Percentiles rank a stretch among this genome's conserved stretches.
These are phyloP conservation scores for Apogon talboti DNA, from an alignment of 2,797 vertebrate genomes.

Conservation along the genomic window DNA sequence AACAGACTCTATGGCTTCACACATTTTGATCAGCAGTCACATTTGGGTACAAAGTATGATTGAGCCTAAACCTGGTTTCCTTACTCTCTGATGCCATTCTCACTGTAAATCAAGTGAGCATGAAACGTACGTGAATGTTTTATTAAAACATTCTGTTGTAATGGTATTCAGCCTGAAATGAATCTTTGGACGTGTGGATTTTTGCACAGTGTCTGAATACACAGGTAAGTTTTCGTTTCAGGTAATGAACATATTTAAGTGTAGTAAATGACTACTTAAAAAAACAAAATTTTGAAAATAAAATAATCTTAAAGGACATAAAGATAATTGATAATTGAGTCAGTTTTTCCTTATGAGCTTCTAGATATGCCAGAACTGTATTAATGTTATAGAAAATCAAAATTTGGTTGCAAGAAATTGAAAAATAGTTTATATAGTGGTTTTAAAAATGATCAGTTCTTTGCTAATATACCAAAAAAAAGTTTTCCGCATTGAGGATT, in stretches of 20 bases:
- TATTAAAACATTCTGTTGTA: neutral
- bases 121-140: constrained; percentile 4
- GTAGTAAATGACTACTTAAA: too few species aligned
- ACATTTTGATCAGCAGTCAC: constrained; percentile 46
- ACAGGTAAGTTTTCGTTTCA: constrained; percentile 63
- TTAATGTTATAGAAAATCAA: too few species aligned
- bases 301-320: too few species aligned
- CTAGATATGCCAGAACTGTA: too few species aligned
- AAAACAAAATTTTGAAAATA: too few species aligned
- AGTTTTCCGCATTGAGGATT: neutral
- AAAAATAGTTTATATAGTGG: too few species aligned
- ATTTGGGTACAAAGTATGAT: constrained; percentile 32
- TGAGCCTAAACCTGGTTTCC: constrained; percentile 27
- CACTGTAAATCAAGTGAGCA: constrained; percentile 16
- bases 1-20: constrained; percentile 88
- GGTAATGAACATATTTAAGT: neutral
- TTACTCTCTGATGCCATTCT: constrained; percentile 18
- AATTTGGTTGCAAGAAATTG: too few species aligned
- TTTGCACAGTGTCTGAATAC: constrained; percentile 29
- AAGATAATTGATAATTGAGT: too few species aligned
- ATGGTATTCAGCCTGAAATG: constrained; percentile 11
- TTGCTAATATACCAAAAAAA: neutral
- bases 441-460: too few species aligned
- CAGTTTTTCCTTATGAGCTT: too few species aligned
- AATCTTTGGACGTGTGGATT: constrained; percentile 32